Base-by-base conservation (phyloP, 2,888 invertebrate genomes). In the Drosophila conformis region DNA sequence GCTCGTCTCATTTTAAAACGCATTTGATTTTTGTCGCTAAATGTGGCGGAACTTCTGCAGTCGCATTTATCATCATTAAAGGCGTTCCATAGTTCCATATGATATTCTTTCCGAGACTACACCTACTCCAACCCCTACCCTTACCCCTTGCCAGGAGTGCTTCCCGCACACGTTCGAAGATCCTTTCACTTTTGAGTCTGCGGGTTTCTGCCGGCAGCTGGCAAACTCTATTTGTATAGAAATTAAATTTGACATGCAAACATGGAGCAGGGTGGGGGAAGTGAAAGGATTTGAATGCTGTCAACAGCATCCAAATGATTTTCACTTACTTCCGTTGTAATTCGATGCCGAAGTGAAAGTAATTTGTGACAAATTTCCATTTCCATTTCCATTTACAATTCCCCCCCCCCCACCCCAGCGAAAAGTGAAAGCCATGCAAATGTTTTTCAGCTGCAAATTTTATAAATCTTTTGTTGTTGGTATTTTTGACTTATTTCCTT, bases 241-340 rank as follows among this genome's bases (percentile, higher is more conserved):
- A 90, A 90, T 85, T 78, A 38, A 82, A 90, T 90, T 87, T 89
- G 90, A 89, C 87, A 87, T 90, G 87, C 91, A 87, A 90, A 87
- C 87, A 90, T 76, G 53, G 65, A 25, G 68, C 48, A 36, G 2
- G 21, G 10, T 10, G 25, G 18, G 33, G 48, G 15, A 13, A 61
- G 88, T 85, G 82, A 89, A 87, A 87, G 90, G 83, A 89, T 89
- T 87, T 46, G 25, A 25, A 46, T 46, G 46, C 80, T 83, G 77
- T 82, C 79, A 82, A 78, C 75, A 56, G 40, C 48, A 40, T 25
- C 46, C 15, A 46, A 46, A 4, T 60, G 56, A 53, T 53, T 15
- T 53, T 11, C 13, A 25, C 38, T 57, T 40, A 57, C 68, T 88
- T 80, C 74, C 68, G 82, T 27, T 49, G 69, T 76, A 80, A 90